Evolutionary conservation across 2,888 invertebrate genomes (phyloP), one percentile per base, ranked within the genome.

Genomic region (Thecophora atra): DNA sequence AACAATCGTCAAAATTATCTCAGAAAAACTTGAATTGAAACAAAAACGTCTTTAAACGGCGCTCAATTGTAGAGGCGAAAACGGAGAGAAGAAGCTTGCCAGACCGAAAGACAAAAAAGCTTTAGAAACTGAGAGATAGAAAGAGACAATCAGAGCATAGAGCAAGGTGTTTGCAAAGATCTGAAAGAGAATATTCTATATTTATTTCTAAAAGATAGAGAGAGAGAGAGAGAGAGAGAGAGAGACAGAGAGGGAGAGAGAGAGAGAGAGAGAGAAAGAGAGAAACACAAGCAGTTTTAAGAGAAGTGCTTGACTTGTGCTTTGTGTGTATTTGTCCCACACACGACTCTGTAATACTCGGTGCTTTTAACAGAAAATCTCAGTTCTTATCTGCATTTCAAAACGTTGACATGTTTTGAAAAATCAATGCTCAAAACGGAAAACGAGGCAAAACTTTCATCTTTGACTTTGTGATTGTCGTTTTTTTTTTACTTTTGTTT

Each of bases 331-430:
- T 58, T 42, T 56, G 37, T 37, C 19, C 21, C 58, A 19, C 13
- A 24, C 37, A 26, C 65, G 11, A 5, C 26, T 19, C n/a, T 54
- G 19, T 54, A 21, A 21, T 54, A 21, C 54, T 21, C 54, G 24
- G 21, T 37, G 26, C 8, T 28, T 24, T 13, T 11, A 58, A 37
- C 42, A 52, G 52, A 37, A 37, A 67, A 72, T 44, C 13, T 72
- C 72, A 72, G 72, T 72, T 68, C 63, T 72, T 63, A 56, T 44
- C 68, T 64, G 47, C 56, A 68, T 72, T 72, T 64, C 63, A 64
- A 68, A 64, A 64, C 68, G 68, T 72, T 3, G n/a, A 64, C 60
- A 47, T 72, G 72, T 67, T 42, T 24, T 58, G 24, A 58, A 26
- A 58, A 24, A 17, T 6, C 15, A 26, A 15, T 15, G 24, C 58